Conservation (phyloP, 1,140 invertebrate genomes). For the Harpegnathos saltator region DNA sequence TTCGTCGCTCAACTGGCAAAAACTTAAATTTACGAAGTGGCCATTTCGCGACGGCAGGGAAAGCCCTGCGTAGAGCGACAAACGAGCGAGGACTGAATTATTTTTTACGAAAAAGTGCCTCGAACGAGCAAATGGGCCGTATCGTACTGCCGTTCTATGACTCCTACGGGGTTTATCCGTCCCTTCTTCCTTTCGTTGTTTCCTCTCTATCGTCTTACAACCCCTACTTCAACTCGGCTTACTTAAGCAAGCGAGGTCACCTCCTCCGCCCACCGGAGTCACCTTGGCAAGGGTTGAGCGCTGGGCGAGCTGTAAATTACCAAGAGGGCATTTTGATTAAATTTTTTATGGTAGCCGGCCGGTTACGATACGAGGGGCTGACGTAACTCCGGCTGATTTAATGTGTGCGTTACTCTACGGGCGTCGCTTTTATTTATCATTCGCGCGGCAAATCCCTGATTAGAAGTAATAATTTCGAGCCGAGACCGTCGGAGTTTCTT, state of each 20-base stretch:
- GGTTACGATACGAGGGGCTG: slow-evolving; percentile 62
- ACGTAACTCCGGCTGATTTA: slow-evolving; percentile 80
- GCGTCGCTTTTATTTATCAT: slow-evolving; percentile 70
- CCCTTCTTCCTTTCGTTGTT: slow-evolving; percentile 46
- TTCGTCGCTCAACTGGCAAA: not conserved
- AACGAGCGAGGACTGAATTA: slow-evolving; percentile 79
- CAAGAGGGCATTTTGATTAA: slow-evolving; percentile 86
- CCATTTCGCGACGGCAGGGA: not conserved
- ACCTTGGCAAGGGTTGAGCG: slow-evolving; percentile 79
- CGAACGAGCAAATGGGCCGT: slow-evolving; percentile 64
- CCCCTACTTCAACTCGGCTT: slow-evolving; percentile 47
- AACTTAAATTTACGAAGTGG: not conserved
- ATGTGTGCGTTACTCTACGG: slow-evolving; percentile 67
- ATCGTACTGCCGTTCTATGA: slow-evolving; percentile 69
- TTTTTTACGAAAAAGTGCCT: slow-evolving; percentile 74
- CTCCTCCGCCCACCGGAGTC: slow-evolving; percentile 43
- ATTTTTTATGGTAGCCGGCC: slow-evolving; percentile 84
- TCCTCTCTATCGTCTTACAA: slow-evolving; percentile 63
- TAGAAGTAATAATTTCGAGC: slow-evolving; percentile 71
- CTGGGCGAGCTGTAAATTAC: slow-evolving; percentile 83
- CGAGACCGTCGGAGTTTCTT: too few relatives aligned
- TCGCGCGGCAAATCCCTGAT: slow-evolving; percentile 72
- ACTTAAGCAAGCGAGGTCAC: slow-evolving; percentile 55
- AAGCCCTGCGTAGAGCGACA: slow-evolving; percentile 37
- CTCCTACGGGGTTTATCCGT: slow-evolving; percentile 74